phyloP scores from a whole-genome alignment of 1,140 invertebrate genomes.

The Aphaenogaster ashmeadi region DNA sequence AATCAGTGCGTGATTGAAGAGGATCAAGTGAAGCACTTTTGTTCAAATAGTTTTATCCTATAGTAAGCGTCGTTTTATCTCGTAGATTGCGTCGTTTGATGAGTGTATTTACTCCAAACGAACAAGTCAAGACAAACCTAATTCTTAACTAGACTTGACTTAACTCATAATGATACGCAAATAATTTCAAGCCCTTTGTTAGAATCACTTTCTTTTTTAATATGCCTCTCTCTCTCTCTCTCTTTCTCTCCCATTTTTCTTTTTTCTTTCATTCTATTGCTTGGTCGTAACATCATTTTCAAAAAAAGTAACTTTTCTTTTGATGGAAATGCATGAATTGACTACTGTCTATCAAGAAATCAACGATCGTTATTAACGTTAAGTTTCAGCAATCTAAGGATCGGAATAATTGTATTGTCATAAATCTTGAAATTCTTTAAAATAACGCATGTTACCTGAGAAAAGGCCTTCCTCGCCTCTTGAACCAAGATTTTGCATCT shows the following conservation, averaged over 20 bases:
- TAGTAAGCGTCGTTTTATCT: not conserved
- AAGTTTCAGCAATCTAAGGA: constrained; percentile 33
- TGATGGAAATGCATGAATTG: constrained; percentile 67
- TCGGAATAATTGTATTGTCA: constrained; percentile 64
- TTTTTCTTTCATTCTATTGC: not conserved
- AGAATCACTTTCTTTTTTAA: not conserved
- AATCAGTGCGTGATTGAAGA: not conserved
- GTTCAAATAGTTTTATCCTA: not conserved
- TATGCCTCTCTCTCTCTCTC: not conserved
- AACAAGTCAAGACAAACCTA: constrained; percentile 8
- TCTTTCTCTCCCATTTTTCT: not conserved
- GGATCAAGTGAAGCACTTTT: not conserved
- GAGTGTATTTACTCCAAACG: not conserved
- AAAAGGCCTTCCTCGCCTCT: constrained; percentile 41
- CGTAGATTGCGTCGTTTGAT: not conserved
- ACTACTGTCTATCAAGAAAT: constrained; percentile 58
- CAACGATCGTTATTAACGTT: constrained; percentile 72
- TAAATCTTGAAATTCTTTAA: constrained; percentile 81
- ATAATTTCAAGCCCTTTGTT: constrained; percentile 33
- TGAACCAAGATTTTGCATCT: constrained; percentile 69
- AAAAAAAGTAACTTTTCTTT: constrained; percentile 65
- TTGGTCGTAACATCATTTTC: not conserved
- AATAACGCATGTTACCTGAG: constrained; percentile 79
- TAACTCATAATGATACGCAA: constrained; percentile 55
- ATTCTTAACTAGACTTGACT: constrained; percentile 52